Evolutionary conservation across 37 sponge, comb jelly and placozoan genomes (phyloP).

Genomic region (Axinella damicornis): DNA sequence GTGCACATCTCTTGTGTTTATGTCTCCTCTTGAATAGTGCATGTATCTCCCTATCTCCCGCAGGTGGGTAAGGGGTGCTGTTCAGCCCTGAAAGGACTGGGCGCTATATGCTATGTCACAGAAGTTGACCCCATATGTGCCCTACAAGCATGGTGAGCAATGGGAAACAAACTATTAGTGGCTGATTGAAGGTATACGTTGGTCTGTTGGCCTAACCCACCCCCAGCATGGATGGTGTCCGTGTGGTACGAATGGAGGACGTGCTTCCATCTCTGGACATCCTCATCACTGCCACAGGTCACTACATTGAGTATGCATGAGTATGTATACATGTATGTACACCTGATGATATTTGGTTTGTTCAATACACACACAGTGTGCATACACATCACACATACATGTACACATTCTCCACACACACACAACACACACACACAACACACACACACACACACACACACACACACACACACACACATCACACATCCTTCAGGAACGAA

Average conservation of each 20-base stretch:
- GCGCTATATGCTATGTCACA: slow-evolving; percentile 78
- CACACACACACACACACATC: no score
- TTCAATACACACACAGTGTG: background rate
- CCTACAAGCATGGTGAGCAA: slow-evolving; percentile 85
- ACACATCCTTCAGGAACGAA: slow-evolving; percentile 64
- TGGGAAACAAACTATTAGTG: no score
- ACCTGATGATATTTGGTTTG: no score
- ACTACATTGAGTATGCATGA: background rate
- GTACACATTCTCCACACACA: no score
- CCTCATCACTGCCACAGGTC: slow-evolving; percentile 89
- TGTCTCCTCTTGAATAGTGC: background rate
- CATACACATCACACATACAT: no score
- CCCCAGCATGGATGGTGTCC: slow-evolving; percentile 83
- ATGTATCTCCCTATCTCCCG: background rate
- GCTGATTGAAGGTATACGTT: no score
- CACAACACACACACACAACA: no score
- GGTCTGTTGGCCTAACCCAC: no score
- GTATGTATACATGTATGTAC: no score
- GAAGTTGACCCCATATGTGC: slow-evolving; percentile 97
- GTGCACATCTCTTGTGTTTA: no score
- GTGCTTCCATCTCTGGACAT: slow-evolving; percentile 77
- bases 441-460: no score
- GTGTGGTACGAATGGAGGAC: slow-evolving; percentile 86
- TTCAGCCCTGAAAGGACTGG: slow-evolving; percentile 83
- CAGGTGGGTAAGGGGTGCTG: slow-evolving; percentile 94